These are phyloP conservation scores for Mirza zaza DNA, from an alignment of 2,113 vertebrate species.

Conservation along the genomic window DNA sequence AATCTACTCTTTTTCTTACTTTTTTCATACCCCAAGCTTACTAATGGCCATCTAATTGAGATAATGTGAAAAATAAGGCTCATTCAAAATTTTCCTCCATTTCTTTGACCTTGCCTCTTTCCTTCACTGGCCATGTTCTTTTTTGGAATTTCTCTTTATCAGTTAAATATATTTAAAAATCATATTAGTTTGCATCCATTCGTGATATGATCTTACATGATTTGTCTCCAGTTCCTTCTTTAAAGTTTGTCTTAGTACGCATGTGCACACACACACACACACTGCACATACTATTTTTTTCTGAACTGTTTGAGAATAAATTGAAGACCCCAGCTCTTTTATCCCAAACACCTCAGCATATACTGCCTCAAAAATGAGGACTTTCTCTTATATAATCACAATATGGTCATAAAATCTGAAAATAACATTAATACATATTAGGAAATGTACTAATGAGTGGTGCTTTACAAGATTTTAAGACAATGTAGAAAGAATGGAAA, in stretches of 20 bases:
- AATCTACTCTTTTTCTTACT: not conserved
- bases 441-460: not conserved
- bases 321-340: not conserved
- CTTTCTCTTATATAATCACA: not conserved
- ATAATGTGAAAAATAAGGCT: not conserved
- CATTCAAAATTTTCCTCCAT: not conserved
- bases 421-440: not conserved
- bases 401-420: not conserved
- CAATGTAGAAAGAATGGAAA: not conserved
- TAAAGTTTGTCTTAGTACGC: not conserved
- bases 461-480: not conserved
- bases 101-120: not conserved
- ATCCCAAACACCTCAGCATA: not conserved
- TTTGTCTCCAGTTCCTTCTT: not conserved
- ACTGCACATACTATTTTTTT: not conserved
- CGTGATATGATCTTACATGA: not conserved
- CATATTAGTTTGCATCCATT: not conserved
- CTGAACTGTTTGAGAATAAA: not conserved
- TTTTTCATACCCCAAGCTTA: constrained; percentile 15
- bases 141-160: not conserved
- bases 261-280: not conserved
- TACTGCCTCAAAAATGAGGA: constrained; percentile 4
- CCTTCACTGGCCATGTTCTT: not conserved
- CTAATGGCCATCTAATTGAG: not conserved
- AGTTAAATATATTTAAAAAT: not conserved